Base-by-base conservation (phyloP, 2,797 vertebrate genomes). In the Hozukius guyotensis region DNA sequence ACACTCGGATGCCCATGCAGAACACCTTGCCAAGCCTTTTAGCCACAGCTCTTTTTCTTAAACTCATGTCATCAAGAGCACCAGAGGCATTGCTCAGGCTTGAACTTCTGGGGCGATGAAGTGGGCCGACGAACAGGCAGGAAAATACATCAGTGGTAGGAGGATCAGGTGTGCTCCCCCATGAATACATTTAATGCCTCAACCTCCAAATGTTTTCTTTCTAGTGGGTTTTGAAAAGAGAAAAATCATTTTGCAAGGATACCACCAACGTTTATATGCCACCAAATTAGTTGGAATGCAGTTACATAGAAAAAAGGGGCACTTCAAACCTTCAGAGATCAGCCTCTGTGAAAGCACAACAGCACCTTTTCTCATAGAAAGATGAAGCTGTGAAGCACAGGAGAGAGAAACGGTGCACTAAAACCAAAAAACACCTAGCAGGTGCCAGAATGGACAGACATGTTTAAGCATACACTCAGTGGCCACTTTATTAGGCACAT, bases 1-100 rank as follows among this genome's bases (percentile, higher is more conserved):
- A 93, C 93, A 89, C 90, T 93, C 80, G 66, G 88, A 94, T 95
- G 91, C 93, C 94, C 91, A 94, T 95, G 95, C 94, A 95, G 93
- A 95, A 93, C 91, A 92, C 91, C 93, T 92, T 88, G 89, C 83
- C 87, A 84, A 91, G 92, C 88, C 86, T 93, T 93, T 94, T 91
- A 94, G 90, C 84, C 77, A 72, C 82, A 86, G 87, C 90, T 86
- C 90, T 88, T 92, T 94, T 92, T 92, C 84, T 89, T 89, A 88
- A 95, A 93, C 85, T 90, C 90, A 56, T 86, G 89, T 90, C 90
- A 90, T 90, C 74, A 80, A 87, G 88, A 88, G 87, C 77, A 84
- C 18, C 85, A 38, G 80, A 84, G 76, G 82, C 78, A 53, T 87
- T 60, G 69, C 88, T 79, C 67, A 75, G 71, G 61, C 63, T 87